Conservation (phyloP, 2,113 vertebrate genomes). For the Corydoras sp. region DNA sequence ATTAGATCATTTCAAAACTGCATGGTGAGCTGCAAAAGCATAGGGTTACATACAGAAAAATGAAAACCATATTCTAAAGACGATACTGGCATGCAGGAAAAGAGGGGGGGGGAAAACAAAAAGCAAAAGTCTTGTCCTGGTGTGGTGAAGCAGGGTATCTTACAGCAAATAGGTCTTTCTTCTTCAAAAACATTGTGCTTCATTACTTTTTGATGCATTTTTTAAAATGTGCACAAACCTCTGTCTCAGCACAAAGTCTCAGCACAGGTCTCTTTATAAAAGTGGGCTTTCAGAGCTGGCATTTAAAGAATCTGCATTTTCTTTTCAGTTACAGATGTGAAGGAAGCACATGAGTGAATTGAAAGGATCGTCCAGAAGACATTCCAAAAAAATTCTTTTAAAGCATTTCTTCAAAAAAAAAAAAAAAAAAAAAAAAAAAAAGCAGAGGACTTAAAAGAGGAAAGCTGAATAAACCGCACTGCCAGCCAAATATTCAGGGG, state of each 20-base stretch:
- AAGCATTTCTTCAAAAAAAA: not conserved
- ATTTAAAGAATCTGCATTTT: slow-evolving; percentile 55
- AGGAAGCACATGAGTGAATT: not conserved
- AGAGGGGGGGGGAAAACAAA: not conserved
- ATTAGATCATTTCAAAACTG: slow-evolving; percentile 13
- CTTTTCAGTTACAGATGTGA: slow-evolving; percentile 23
- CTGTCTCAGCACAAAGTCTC: not conserved
- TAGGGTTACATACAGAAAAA: slow-evolving; percentile 22
- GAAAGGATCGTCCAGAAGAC: slow-evolving; percentile 5
- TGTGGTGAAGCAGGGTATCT: not conserved
- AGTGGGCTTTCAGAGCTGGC: slow-evolving; percentile 28
- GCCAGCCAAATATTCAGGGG: not conserved
- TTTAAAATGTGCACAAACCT: no score
- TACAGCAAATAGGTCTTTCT: not conserved
- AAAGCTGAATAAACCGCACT: slow-evolving; percentile 3
- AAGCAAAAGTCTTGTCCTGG: not conserved
- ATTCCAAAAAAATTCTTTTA: slow-evolving; percentile 18
- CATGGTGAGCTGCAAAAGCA: slow-evolving; percentile 2
- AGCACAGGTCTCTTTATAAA: not conserved
- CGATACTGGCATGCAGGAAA: slow-evolving; percentile 17
- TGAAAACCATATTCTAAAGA: slow-evolving; percentile 2
- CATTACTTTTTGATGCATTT: no score
- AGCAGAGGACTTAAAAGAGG: not conserved
- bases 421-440: not conserved
- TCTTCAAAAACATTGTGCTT: no score